phyloP scores from a whole-genome alignment of 2,797 vertebrate genomes.

The Sebastes dallii region DNA sequence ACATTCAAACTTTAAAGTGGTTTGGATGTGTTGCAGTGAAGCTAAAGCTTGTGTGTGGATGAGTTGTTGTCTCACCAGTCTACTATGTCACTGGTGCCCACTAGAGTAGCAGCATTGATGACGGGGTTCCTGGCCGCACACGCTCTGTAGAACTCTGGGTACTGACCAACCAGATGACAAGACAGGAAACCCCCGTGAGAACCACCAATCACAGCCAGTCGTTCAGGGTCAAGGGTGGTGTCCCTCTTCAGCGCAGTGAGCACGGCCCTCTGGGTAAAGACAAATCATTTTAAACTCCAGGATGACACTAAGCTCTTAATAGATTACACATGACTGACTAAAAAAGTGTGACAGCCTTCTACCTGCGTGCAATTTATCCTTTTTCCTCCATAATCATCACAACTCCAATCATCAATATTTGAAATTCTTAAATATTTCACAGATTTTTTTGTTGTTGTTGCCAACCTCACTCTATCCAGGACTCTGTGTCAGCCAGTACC shows the following conservation, averaged over 20 bases:
- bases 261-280: slow-evolving; percentile 76
- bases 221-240: slow-evolving; percentile 73
- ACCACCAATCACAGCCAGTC: slow-evolving; percentile 84
- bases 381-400: background rate
- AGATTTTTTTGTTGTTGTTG: background rate
- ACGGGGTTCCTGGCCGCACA: slow-evolving; percentile 86
- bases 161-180: slow-evolving; percentile 84
- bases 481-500: slow-evolving; percentile 62
- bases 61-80: slow-evolving; percentile 82
- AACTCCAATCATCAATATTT: background rate
- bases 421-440: background rate
- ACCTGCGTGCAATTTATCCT: background rate
- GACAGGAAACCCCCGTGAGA: slow-evolving; percentile 88
- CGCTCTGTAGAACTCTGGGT: slow-evolving; percentile 82
- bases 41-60: background rate
- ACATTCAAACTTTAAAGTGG: background rate
- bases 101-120: slow-evolving; percentile 82
- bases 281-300: background rate
- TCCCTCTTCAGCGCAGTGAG: slow-evolving; percentile 72
- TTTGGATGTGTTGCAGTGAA: rapidly evolving
- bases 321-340: background rate
- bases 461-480: background rate
- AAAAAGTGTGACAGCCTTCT: background rate
- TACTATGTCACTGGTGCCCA: slow-evolving; percentile 87
- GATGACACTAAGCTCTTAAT: background rate